These are phyloP conservation scores for Microcebus tavaratra DNA, from an alignment of 2,113 vertebrate species.

Conservation along the genomic window DNA sequence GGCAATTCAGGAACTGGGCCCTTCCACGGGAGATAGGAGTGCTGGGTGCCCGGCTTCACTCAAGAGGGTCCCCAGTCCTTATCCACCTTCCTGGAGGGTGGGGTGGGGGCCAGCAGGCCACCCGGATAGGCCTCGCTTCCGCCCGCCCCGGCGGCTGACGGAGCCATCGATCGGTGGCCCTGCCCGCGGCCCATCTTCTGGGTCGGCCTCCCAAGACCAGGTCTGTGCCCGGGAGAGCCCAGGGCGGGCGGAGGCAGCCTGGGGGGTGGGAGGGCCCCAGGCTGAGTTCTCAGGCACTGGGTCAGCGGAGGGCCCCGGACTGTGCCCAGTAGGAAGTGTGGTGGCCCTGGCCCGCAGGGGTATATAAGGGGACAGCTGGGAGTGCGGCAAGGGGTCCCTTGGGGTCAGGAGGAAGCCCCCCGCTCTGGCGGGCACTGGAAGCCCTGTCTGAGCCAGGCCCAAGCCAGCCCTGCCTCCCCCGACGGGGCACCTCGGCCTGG, in stretches of 20 bases:
- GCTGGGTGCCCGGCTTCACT: conserved; percentile 85
- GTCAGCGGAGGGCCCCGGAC: neutral
- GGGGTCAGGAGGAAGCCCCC: fast-evolving
- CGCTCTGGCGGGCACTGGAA: neutral
- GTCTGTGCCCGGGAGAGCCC: neutral
- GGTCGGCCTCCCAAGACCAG: neutral
- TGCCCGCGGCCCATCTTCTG: neutral
- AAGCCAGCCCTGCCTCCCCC: fast-evolving
- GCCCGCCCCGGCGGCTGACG: fast-evolving
- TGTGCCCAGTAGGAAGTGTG: too few relatives aligned
- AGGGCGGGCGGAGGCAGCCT: neutral
- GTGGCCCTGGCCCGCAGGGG: neutral
- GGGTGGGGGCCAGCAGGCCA: conserved; percentile 79
- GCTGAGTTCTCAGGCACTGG: fast-evolving
- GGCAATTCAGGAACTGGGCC: conserved; percentile 88
- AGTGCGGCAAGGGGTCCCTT: fast-evolving
- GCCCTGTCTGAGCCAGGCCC: neutral
- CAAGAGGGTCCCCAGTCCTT: conserved; percentile 85
- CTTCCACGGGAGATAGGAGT: conserved; percentile 85
- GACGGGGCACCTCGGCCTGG: fast-evolving
- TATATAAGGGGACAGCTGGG: fast-evolving
- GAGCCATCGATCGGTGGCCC: conserved; percentile 11
- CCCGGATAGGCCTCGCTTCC: conserved; percentile 73
- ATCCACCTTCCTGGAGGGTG: conserved; percentile 69
- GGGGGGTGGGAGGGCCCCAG: fast-evolving